phyloP scores from a whole-genome alignment of 2,888 invertebrate species.

The Biston stratarius region DNA sequence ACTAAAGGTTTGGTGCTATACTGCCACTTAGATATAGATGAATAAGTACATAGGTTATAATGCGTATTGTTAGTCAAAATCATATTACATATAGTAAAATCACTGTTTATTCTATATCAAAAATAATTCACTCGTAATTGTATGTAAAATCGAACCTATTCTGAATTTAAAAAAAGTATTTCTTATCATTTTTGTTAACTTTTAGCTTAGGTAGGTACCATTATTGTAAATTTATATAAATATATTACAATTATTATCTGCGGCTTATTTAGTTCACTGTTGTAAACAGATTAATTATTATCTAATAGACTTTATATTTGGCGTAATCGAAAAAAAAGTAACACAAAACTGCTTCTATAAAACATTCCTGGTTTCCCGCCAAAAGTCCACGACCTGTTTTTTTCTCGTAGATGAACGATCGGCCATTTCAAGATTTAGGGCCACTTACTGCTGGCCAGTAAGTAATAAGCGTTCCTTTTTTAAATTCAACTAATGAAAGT shows the following conservation, averaged over 20 bases:
- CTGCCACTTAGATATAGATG: neutral
- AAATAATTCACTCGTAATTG: too few species aligned
- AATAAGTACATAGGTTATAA: neutral
- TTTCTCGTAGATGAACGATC: slow-evolving; percentile 63
- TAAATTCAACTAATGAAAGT: slow-evolving; percentile 39
- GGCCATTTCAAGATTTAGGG: slow-evolving; percentile 35
- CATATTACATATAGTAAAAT: too few species aligned
- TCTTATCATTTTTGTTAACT: too few species aligned
- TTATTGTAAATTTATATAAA: too few species aligned
- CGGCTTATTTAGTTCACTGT: too few species aligned
- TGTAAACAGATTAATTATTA: too few species aligned
- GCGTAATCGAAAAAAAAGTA: neutral
- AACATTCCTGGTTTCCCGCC: neutral
- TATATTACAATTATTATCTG: too few species aligned
- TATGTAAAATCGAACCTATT: too few species aligned
- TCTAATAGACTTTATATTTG: neutral
- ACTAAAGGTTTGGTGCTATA: neutral
- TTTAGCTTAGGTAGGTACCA: too few species aligned
- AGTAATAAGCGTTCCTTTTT: slow-evolving; percentile 38
- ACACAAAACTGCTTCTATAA: neutral
- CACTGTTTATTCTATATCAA: too few species aligned
- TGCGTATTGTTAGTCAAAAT: too few species aligned
- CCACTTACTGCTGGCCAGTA: slow-evolving; percentile 39
- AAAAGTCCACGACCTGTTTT: slow-evolving; percentile 70
- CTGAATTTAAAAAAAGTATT: too few species aligned